Conservation (phyloP, 1,140 invertebrate species). For the Cephus cinctus region DNA sequence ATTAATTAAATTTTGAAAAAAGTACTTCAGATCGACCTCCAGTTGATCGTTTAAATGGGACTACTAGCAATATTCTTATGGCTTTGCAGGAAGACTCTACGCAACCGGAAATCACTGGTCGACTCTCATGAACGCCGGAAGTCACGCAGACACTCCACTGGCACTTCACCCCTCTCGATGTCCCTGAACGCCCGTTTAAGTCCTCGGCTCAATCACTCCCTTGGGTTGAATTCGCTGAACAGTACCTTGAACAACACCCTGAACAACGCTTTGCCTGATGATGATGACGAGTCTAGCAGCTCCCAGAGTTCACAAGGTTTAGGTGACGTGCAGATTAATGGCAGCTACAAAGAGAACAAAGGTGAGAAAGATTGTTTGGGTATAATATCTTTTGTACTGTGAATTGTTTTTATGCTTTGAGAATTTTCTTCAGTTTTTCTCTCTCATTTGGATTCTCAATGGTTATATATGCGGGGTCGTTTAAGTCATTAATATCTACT, state of each 20-base stretch:
- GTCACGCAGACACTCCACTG: conserved; percentile 72
- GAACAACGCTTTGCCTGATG: conserved; percentile 54
- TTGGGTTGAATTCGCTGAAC: conserved; percentile 43
- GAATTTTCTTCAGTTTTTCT: too few species aligned
- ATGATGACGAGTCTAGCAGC: conserved; percentile 60
- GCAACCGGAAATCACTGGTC: conserved; percentile 66
- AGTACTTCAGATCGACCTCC: neutral
- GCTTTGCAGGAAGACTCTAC: conserved; percentile 67
- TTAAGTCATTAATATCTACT: too few species aligned
- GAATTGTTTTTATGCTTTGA: too few species aligned
- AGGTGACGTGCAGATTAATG: conserved; percentile 57
- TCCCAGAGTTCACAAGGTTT: conserved; percentile 57
- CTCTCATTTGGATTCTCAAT: too few species aligned
- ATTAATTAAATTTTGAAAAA: neutral
- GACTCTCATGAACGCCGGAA: conserved; percentile 71
- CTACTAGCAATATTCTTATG: too few species aligned
- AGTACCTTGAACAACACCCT: conserved; percentile 39
- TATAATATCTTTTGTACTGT: too few species aligned
- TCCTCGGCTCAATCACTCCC: conserved; percentile 45
- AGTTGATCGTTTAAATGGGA: too few species aligned
- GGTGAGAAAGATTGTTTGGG: conserved; percentile 38
- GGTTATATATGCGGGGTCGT: too few species aligned
- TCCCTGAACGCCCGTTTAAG: conserved; percentile 44
- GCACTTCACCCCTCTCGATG: conserved; percentile 60
- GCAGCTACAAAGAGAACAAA: conserved; percentile 61